phyloP scores from a whole-genome alignment of 2,113 vertebrate species.

The Anas platyrhynchos region DNA sequence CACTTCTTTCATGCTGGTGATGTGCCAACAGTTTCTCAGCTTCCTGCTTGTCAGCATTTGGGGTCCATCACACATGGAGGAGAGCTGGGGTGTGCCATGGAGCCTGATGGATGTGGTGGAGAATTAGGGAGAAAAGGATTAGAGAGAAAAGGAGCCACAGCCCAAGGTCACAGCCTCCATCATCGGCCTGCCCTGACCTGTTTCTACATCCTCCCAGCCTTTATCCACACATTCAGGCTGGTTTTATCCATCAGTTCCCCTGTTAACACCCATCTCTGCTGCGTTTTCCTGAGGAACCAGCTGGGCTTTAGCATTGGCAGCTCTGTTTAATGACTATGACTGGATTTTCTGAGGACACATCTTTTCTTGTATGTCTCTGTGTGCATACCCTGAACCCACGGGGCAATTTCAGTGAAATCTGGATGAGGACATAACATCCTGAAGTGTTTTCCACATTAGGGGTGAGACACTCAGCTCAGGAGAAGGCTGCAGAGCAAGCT shows the following conservation, averaged over 20 bases:
- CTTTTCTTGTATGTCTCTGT: background rate
- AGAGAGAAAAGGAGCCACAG: background rate
- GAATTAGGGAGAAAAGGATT: background rate
- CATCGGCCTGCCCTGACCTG: background rate
- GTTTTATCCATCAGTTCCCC: background rate
- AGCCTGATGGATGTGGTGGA: background rate
- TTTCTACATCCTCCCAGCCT: background rate
- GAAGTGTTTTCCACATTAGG: background rate
- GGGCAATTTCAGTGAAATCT: background rate
- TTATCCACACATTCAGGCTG: accelerated
- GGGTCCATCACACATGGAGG: accelerated
- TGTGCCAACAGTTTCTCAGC: background rate
- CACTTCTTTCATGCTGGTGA: background rate
- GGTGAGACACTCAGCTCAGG: background rate
- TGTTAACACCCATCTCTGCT: background rate
- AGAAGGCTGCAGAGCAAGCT: background rate
- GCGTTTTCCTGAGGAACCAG: background rate
- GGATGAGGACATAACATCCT: background rate
- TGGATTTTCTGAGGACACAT: background rate
- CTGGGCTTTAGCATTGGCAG: background rate
- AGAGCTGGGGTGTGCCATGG: accelerated
- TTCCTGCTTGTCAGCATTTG: accelerated
- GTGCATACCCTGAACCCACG: background rate
- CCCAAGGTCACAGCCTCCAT: background rate
- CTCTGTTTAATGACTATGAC: background rate